Evolutionary conservation across 2,797 vertebrate genomes (phyloP), one percentile per base, ranked within the genome.

Genomic region (Chelon labrosus): DNA sequence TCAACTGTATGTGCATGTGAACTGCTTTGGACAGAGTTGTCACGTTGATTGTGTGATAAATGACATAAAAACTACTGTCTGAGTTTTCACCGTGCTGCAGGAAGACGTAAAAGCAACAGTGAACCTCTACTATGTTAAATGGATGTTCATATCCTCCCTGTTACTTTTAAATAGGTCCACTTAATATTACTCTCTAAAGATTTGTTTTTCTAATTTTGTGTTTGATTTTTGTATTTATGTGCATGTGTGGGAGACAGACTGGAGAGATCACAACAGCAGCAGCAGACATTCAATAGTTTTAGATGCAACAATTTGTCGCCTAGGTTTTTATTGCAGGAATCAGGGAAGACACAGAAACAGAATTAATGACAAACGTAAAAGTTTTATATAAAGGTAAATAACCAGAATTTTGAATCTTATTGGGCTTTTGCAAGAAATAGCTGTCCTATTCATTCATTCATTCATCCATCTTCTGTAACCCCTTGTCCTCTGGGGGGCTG

Each of bases 341-440:
- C 10, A 10, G 22, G 58, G 8, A 55, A 67, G 14, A 39, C 46
- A 9, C 17, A 35, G 52, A n/a, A 44, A 39, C 12, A 20, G 54
- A 7, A 50, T 57, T 77, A 65, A 51, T 55, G 62, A 68, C 7
- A 51, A 73, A 74, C 70, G 27, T 3, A 9, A 61, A 64, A 49
- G 19, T 20, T 0, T 56, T 42, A 37, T 19, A 31, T 31, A 31
- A 31, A 31, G 31, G 31, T 31, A 31, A 31, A 31, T 31, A 31
- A 5, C 7, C 31, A 22, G 22, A 22, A 22, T 31, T 31, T 31
- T 31, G 31, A 31, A 2, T 31, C 31, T 31, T 31, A 31, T 31
- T 31, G 31, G 31, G 7, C 31, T 31, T 31, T 31, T 22, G 22
- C 22, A 22, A 22, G 3, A 22, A 22, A 22, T 3, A 22, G 22